phyloP scores from a whole-genome alignment of 2,797 vertebrate genomes.

The Craterocephalus amniculus region DNA sequence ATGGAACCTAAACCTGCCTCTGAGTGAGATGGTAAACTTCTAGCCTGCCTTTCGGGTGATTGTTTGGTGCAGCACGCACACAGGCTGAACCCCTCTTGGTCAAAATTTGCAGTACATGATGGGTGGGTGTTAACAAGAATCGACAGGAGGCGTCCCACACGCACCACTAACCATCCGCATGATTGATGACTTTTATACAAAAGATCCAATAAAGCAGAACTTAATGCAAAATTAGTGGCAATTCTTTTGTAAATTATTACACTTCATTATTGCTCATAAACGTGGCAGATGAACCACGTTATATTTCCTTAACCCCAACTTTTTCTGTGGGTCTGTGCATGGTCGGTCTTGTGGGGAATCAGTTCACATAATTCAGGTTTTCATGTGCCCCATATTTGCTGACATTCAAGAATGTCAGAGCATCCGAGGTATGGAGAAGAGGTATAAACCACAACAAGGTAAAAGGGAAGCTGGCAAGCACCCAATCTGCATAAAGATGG shows the following conservation, averaged over 20 bases:
- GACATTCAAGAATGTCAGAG: too few relatives aligned
- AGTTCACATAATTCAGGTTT: neutral
- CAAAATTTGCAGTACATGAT: neutral
- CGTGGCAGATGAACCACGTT: constrained; percentile 43
- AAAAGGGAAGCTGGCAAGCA: too few relatives aligned
- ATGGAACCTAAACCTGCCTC: neutral
- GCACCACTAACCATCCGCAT: constrained; percentile 46
- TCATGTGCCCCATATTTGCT: neutral
- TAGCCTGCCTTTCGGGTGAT: neutral
- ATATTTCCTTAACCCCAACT: neutral
- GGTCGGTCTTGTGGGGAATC: neutral
- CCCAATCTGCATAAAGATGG: too few relatives aligned
- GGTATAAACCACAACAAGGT: too few relatives aligned
- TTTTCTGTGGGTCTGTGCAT: neutral
- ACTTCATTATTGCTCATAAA: constrained; percentile 54
- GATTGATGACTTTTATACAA: constrained; percentile 75
- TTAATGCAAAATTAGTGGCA: constrained; percentile 55
- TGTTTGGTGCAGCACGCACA: neutral
- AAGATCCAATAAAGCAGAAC: constrained; percentile 66
- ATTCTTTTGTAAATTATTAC: constrained; percentile 45
- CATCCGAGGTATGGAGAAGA: too few relatives aligned
- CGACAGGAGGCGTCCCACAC: constrained; percentile 40
- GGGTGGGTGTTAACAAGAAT: constrained; percentile 33
- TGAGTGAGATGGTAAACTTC: neutral
- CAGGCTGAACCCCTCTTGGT: neutral